Evolutionary conservation across 2,888 invertebrate genomes (phyloP), one percentile per base, ranked within the genome.

Genomic region (Empis stercorea): DNA sequence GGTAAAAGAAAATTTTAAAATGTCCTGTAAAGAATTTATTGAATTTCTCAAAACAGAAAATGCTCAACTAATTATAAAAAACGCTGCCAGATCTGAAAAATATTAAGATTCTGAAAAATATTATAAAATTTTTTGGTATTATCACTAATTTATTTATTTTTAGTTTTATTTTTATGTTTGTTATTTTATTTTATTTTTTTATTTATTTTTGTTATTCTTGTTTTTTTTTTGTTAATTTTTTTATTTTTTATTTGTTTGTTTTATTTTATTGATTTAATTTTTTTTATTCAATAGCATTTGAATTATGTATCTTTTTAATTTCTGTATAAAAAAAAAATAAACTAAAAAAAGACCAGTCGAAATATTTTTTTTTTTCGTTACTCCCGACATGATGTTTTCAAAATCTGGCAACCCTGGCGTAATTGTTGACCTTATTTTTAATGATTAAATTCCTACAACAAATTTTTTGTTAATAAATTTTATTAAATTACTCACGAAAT

Each of bases 1-100:
- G 38, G 38, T 38, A 10, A 38, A 38, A 11, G 38, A 38, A 38
- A 38, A 38, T 38, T 38, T 38, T 38, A 38, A 38, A 38, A 38
- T 38, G 38, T 16, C 16, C 17, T 38, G 38, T 17, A 38, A 38
- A 17, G 38, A 38, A 11, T 38, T 38, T 38, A 38, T 15, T 10
- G 16, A 16, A 16, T 38, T 17, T 38, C 11, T 38, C 10, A 38
- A 38, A 38, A 38, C 38, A 16, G 38, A 38, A 38, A 38, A 38
- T 16, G 38, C 38, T 38, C 38, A 38, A 38, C 15, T 16, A 38
- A 38, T 38, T 15, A 9, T 38, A 38, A 38, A 10, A 38, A 38
- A 38, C 15, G 17, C 16, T 38, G 15, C 38, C 17, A 17, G 17
- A 38, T 16, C 15, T 38, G 16, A 16, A 38, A 38, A 38, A 38